phyloP scores from a whole-genome alignment of 2,888 invertebrate genomes.

The Vesta saturnalis region DNA sequence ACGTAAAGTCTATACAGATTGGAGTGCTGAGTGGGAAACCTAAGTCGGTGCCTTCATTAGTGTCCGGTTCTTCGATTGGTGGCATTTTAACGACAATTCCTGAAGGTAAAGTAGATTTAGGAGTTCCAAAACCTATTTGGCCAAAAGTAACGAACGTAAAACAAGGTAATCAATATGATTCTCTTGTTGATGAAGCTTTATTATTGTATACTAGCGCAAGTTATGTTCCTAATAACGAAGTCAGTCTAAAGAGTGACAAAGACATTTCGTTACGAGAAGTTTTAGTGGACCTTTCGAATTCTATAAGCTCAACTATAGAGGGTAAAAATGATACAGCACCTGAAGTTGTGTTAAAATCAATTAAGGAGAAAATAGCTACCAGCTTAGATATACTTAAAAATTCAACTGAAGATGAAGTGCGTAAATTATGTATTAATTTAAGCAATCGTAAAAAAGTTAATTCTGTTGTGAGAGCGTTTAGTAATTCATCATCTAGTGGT shows the following conservation, averaged over 20 bases:
- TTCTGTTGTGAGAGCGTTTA: slow-evolving; percentile 59
- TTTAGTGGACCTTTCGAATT: slow-evolving; percentile 59
- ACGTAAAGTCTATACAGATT: slow-evolving; percentile 59
- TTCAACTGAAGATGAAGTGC: slow-evolving; percentile 61
- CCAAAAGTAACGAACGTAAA: slow-evolving; percentile 48
- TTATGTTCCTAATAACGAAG: slow-evolving; percentile 45
- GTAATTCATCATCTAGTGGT: slow-evolving; percentile 57
- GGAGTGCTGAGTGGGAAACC: slow-evolving; percentile 47
- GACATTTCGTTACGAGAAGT: slow-evolving; percentile 57
- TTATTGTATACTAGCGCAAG: slow-evolving; percentile 58
- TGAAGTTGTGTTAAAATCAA: slow-evolving; percentile 59
- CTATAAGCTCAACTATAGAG: slow-evolving; percentile 59
- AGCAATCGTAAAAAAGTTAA: slow-evolving; percentile 58
- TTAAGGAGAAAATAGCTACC: slow-evolving; percentile 57
- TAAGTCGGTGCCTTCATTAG: slow-evolving; percentile 50
- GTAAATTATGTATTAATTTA: slow-evolving; percentile 58
- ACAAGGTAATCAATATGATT: slow-evolving; percentile 52
- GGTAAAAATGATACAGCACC: slow-evolving; percentile 53
- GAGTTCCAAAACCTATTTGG: slow-evolving; percentile 62
- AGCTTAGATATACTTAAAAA: slow-evolving; percentile 55
- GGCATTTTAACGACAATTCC: slow-evolving; percentile 62
- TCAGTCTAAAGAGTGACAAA: slow-evolving; percentile 41
- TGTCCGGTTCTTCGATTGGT: slow-evolving; percentile 49
- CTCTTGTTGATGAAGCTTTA: slow-evolving; percentile 59
- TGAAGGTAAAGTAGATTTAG: slow-evolving; percentile 61